Conservation (phyloP, 2,113 vertebrate species). For the Leuciscus idus region DNA sequence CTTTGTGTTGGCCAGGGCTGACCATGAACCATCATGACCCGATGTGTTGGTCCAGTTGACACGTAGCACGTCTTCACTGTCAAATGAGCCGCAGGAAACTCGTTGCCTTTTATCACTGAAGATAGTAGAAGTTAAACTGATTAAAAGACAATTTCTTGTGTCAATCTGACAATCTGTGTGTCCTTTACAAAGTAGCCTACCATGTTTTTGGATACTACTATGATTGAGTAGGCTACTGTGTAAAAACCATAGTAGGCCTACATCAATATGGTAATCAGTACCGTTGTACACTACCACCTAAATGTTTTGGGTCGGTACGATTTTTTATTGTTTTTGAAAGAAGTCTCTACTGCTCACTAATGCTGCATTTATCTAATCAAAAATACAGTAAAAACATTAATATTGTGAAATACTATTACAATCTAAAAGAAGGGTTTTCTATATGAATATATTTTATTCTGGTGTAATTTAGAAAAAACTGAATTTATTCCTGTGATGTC, state of each 20-base stretch:
- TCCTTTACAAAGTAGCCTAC: neutral
- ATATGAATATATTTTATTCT: neutral
- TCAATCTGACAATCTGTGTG: neutral
- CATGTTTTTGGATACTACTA: neutral
- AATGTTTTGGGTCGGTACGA: neutral
- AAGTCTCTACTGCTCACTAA: neutral
- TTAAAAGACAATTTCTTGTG: neutral
- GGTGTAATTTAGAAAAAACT: neutral
- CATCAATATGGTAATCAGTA: neutral
- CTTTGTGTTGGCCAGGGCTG: constrained; percentile 65
- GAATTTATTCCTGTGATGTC: neutral
- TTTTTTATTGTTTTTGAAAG: neutral
- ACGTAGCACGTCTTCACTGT: constrained; percentile 63
- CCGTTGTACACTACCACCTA: neutral
- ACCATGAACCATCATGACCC: constrained; percentile 68
- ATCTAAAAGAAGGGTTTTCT: neutral
- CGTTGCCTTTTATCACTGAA: constrained; percentile 57
- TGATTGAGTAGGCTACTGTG: neutral
- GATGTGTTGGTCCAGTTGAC: constrained; percentile 63
- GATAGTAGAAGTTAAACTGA: neutral
- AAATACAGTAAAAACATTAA: neutral
- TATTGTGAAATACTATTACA: neutral
- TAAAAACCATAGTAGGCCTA: neutral
- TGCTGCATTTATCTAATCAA: neutral
- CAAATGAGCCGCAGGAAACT: constrained; percentile 58